Evolutionary conservation across 1,140 invertebrate species (phyloP).

Genomic region (Drosophila leontia): DNA sequence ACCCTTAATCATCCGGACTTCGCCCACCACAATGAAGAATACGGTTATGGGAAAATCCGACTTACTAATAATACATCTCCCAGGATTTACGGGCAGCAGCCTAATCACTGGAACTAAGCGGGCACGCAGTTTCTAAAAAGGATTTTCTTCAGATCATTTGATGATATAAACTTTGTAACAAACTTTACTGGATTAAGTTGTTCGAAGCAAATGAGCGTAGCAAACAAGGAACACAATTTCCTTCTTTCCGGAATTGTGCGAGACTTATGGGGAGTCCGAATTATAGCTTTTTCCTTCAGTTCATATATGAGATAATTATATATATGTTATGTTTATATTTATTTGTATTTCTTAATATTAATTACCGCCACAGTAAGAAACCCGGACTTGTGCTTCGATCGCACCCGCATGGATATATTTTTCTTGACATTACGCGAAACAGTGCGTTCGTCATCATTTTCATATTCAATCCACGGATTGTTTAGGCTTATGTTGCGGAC

Average conservation of each 20-base stretch:
- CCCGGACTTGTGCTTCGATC: slow-evolving; percentile 26
- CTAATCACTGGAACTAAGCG: slow-evolving; percentile 48
- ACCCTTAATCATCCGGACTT: slow-evolving; percentile 38
- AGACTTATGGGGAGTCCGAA: slow-evolving; percentile 33
- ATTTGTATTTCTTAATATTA: not conserved
- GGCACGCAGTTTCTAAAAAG: slow-evolving; percentile 46
- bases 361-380: slow-evolving; percentile 39
- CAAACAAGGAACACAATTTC: slow-evolving; percentile 40
- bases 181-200: slow-evolving; percentile 36
- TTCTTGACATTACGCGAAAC: not conserved
- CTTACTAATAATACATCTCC: slow-evolving; percentile 37
- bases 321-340: not conserved
- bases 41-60: slow-evolving; percentile 34
- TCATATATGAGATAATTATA: not conserved
- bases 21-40: slow-evolving; percentile 48
- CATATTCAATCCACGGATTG: slow-evolving; percentile 31
- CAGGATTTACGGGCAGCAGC: slow-evolving; percentile 31
- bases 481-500: slow-evolving; percentile 54
- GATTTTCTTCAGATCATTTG: not conserved
- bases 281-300: slow-evolving; percentile 48
- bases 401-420: slow-evolving; percentile 21
- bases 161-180: not conserved
- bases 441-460: slow-evolving; percentile 12
- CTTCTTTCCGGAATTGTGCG: slow-evolving; percentile 44
- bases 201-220: slow-evolving; percentile 37